Percentiles rank a stretch among this genome's conserved stretches.
Evolutionary conservation across 1,140 invertebrate genomes (phyloP).

Genomic region (Cotesia chilonis): DNA sequence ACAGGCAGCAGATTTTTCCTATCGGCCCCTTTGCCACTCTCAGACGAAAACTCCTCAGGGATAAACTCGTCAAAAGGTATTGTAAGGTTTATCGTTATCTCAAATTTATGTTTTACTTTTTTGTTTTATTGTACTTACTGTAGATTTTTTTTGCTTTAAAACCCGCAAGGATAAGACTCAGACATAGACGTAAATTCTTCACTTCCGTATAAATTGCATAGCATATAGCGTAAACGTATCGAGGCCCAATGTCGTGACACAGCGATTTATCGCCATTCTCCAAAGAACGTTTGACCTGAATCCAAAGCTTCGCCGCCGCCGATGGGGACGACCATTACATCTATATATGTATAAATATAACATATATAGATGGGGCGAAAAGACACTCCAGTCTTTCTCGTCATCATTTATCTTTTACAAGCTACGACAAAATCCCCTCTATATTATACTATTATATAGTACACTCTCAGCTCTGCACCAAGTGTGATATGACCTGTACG

Average conservation of each 20-base stretch:
- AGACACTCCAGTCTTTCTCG: slow-evolving; percentile 9
- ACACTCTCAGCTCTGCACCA: no score
- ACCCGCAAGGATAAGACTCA: background rate
- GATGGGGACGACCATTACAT: no score
- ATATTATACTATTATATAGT: no score
- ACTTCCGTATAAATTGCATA: slow-evolving; percentile 29
- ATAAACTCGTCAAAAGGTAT: slow-evolving; percentile 70
- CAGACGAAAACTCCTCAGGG: slow-evolving; percentile 66
- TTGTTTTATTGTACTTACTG: background rate
- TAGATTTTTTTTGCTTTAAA: background rate
- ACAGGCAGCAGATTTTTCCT: slow-evolving; percentile 67
- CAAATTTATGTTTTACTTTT: slow-evolving; percentile 5
- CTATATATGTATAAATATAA: no score
- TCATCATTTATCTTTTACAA: slow-evolving; percentile 9
- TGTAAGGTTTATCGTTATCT: slow-evolving; percentile 24
- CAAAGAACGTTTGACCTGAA: slow-evolving; percentile 37
- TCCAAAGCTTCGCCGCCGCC: slow-evolving; percentile 23
- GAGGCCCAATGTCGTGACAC: slow-evolving; percentile 23
- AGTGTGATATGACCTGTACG: no score
- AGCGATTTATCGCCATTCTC: slow-evolving; percentile 38
- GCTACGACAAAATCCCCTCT: no score
- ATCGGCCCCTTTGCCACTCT: slow-evolving; percentile 67
- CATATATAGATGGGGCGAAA: background rate
- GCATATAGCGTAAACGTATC: slow-evolving; percentile 8
- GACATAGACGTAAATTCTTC: slow-evolving; percentile 14